Percentiles rank a stretch among this genome's conserved stretches.
phyloP scores from a whole-genome alignment of 2,797 vertebrate species.

The Dallia pectoralis region DNA sequence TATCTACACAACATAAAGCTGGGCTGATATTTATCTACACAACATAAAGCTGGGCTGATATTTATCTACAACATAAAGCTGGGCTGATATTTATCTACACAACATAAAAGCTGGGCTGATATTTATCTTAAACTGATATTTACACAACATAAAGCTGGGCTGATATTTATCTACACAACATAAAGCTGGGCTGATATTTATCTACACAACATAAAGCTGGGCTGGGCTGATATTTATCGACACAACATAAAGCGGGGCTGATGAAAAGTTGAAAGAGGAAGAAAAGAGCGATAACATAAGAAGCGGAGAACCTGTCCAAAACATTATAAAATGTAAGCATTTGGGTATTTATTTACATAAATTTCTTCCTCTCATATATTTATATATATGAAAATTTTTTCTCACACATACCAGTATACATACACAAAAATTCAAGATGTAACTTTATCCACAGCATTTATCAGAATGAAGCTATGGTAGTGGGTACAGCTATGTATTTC shows the following conservation, averaged over 20 bases:
- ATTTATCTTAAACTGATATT: too few species aligned
- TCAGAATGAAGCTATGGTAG: constrained; percentile 58
- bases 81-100: constrained; percentile 77
- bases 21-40: constrained; percentile 77
- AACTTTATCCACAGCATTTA: constrained; percentile 59
- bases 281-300: constrained; percentile 64
- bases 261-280: constrained; percentile 68
- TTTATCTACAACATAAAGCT: constrained; percentile 79
- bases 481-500: constrained; percentile 60
- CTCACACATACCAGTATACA: constrained; percentile 74
- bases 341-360: constrained; percentile 76
- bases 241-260: too few species aligned
- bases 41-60: too few species aligned
- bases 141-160: constrained; percentile 79
- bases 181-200: too few species aligned
- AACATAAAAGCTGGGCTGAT: too few species aligned
- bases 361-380: constrained; percentile 71
- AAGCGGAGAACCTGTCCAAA: constrained; percentile 81
- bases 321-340: constrained; percentile 72
- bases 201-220: constrained; percentile 81
- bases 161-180: constrained; percentile 76
- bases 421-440: constrained; percentile 66
- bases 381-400: constrained; percentile 71
- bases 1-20: constrained; percentile 79
- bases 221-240: constrained; percentile 74